Conservation (phyloP, 2,113 vertebrate species). For the Zeus faber region DNA sequence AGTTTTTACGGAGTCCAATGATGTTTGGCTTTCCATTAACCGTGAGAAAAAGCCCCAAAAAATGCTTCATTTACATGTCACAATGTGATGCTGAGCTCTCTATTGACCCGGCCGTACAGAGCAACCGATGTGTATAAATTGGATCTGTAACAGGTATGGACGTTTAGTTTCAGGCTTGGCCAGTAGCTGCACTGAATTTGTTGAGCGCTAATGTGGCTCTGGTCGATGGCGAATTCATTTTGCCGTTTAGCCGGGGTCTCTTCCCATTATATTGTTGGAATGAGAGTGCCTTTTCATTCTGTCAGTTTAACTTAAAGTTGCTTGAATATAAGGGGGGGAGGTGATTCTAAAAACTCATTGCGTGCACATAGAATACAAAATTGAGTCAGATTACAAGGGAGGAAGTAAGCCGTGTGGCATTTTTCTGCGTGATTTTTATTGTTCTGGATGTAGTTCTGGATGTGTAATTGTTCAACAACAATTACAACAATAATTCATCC, state of each 20-base stretch:
- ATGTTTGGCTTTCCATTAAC: too few species aligned
- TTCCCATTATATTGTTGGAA: conserved; percentile 62
- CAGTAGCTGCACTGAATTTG: conserved; percentile 50
- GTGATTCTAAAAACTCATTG: conserved; percentile 51
- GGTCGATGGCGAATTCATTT: conserved; percentile 65
- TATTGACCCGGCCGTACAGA: conserved; percentile 46
- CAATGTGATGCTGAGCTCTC: conserved; percentile 67
- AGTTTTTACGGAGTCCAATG: conserved; percentile 4
- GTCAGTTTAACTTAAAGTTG: conserved; percentile 47
- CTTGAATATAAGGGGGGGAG: conserved; percentile 52
- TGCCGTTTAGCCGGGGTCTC: conserved; percentile 57
- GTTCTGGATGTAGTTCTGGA: too few species aligned
- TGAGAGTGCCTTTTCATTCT: conserved; percentile 52
- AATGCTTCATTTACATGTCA: conserved; percentile 45
- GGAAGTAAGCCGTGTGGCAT: conserved; percentile 3
- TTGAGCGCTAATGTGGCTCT: conserved; percentile 40
- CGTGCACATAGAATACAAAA: conserved; percentile 45
- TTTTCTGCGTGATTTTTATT: conserved; percentile 16
- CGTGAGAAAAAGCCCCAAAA: too few species aligned
- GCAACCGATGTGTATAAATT: conserved; percentile 65
- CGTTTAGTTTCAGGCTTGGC: conserved; percentile 61
- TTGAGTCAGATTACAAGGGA: conserved; percentile 36
- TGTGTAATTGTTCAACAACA: too few species aligned
- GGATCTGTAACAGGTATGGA: conserved; percentile 64
- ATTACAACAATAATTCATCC: too few species aligned